These are phyloP conservation scores for Holothuria scabra DNA, from an alignment of 53 echinoderm and acorn worm species.

Conservation along the genomic window DNA sequence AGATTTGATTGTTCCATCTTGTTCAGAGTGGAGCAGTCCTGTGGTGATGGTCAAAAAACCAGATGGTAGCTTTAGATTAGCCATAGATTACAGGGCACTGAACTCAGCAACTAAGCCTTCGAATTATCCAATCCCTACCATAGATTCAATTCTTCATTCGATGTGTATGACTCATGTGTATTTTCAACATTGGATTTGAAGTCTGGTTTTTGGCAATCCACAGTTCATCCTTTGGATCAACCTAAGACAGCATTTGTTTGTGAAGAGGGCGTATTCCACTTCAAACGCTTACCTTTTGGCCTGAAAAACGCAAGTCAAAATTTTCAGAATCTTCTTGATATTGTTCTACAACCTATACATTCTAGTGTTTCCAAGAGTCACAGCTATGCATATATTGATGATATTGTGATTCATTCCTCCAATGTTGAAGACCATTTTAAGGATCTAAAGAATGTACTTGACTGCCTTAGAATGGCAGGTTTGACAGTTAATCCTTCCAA, in stretches of 20 bases:
- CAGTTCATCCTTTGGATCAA: constrained; percentile 3
- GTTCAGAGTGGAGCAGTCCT: constrained; percentile 51
- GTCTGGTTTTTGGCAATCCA: constrained; percentile 53
- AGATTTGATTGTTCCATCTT: constrained; percentile 50
- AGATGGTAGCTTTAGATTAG: constrained; percentile 47
- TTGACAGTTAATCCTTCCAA: too few species aligned
- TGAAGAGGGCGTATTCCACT: constrained; percentile 28
- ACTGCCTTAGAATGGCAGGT: not conserved
- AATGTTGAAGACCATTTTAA: not conserved
- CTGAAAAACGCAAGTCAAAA: too few species aligned
- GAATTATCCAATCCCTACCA: constrained; percentile 31
- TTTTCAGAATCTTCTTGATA: too few species aligned
- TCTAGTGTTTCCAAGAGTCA: too few species aligned
- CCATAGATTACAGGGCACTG: constrained; percentile 56
- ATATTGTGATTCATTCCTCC: constrained; percentile 6
- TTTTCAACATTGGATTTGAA: constrained; percentile 49
- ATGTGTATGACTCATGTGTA: too few species aligned
- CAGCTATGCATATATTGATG: constrained; percentile 31
- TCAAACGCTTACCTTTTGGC: constrained; percentile 36
- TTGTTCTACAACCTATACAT: too few species aligned
- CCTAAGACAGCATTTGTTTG: too few species aligned
- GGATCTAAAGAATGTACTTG: constrained; percentile 40
- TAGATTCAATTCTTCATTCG: constrained; percentile 9
- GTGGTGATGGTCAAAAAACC: constrained; percentile 63
- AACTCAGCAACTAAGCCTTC: constrained; percentile 60